Evolutionary conservation across 2,888 invertebrate genomes (phyloP).

Genomic region (Cabera pusaria): DNA sequence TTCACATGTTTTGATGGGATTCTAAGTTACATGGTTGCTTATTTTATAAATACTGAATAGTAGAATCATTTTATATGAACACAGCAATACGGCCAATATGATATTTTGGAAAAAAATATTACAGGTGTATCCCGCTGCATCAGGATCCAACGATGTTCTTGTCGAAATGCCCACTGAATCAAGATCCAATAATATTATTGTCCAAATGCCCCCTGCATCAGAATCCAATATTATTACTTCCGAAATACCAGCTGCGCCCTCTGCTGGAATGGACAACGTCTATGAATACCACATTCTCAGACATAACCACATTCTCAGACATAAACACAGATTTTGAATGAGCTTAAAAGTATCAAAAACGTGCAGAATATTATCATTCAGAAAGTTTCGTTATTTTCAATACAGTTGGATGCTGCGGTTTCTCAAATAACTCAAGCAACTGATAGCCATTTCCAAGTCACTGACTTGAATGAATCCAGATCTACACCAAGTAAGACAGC

Average conservation of each 20-base stretch:
- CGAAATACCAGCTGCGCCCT: conserved; percentile 8
- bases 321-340: conserved; percentile 11
- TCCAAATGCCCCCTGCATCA: conserved; percentile 9
- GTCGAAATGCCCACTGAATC: too few relatives aligned
- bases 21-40: conserved; percentile 7
- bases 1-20: too few relatives aligned
- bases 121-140: conserved; percentile 11
- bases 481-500: conserved; percentile 2
- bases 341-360: conserved; percentile 9
- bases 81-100: conserved; percentile 11
- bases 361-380: conserved; percentile 10
- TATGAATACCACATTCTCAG: conserved; percentile 7
- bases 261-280: conserved; percentile 8
- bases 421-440: conserved; percentile 7
- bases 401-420: conserved; percentile 9
- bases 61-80: conserved; percentile 7
- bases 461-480: conserved; percentile 2
- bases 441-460: conserved; percentile 1
- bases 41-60: conserved; percentile 10
- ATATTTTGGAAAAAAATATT: conserved; percentile 10
- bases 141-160: too few relatives aligned
- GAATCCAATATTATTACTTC: conserved; percentile 7
- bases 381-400: conserved; percentile 11
- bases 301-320: conserved; percentile 6
- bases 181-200: conserved; percentile 6